Base-by-base conservation (phyloP, 2,113 vertebrate genomes). In the Corapipo altera region DNA sequence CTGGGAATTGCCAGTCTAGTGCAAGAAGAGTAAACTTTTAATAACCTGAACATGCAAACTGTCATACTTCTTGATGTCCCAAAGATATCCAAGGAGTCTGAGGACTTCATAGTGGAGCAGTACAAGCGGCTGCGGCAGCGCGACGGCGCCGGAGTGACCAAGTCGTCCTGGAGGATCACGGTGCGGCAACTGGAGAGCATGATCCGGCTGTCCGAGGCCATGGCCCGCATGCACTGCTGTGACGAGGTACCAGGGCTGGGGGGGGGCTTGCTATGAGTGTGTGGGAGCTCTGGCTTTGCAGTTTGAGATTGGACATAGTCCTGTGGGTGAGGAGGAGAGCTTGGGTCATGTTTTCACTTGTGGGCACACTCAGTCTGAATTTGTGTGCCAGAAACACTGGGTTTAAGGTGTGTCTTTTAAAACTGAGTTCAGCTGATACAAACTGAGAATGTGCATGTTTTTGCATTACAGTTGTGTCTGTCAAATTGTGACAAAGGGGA, bases 171-270 rank as follows among this genome's bases (percentile, higher is more conserved):
- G 99, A 98, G 99, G 74, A 99, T 99, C 89, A 99, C 99, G 0
- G 99, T 99, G 54, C 95, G 99, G 4, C 99, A 99, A 97, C 93
- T 99, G 86, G 99, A 99, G 94, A 99, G 99, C 97, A 99, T 99
- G 99, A 99, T 99, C 93, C 99, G 99, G 20, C 98, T 99, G 5
- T 99, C 99, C 0, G 99, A 99, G 97, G 98, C 98, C 49, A 99
- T 99, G 99, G 99, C 99, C 21, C 98, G 99, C 16, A 99, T 99
- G 99, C 99, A 99, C 98, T 99, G 99, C 97, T 99, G 99, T 48
- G 99, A 99, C 41, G 99, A 99, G 99, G 99, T 99, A 94, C 7
- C 62, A 6, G 64, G 6, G 15, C 8, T 8, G 2, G 48, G 7
- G 26, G 6, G 35, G 6, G 5, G 30, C 4, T 3, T 5, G 24